These are phyloP conservation scores for Scaptomyza hsui DNA, from an alignment of 1,140 invertebrate species.

Conservation along the genomic window DNA sequence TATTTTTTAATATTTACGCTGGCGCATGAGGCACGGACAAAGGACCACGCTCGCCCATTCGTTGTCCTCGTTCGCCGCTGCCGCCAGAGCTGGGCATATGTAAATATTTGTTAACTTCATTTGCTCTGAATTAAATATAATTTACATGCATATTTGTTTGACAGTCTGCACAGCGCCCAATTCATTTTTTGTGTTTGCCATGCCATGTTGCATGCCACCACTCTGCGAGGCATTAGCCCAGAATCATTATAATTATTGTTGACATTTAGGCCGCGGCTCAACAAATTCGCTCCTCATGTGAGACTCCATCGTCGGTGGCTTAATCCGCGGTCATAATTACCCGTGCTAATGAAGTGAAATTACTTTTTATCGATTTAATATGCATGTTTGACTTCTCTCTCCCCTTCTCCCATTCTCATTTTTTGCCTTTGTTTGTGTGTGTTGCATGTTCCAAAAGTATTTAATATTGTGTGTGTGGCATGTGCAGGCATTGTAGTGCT, in stretches of 20 bases:
- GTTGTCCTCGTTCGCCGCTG: background rate
- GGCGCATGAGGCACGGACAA: constrained; percentile 10
- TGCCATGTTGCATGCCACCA: constrained; percentile 39
- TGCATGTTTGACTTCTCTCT: constrained; percentile 26
- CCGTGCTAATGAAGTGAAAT: constrained; percentile 74
- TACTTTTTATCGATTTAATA: constrained; percentile 66
- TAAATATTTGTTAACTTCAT: constrained; percentile 82
- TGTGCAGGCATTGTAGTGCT: constrained; percentile 21
- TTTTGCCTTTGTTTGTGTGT: background rate
- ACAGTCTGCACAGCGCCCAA: constrained; percentile 23
- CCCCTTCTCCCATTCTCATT: too few species aligned
- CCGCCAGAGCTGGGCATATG: constrained; percentile 40
- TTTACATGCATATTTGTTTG: constrained; percentile 79
- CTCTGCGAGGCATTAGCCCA: constrained; percentile 49
- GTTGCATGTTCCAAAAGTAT: constrained; percentile 17
- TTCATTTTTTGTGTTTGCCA: constrained; percentile 45
- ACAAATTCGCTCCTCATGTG: constrained; percentile 20
- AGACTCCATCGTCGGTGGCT: constrained; percentile 9
- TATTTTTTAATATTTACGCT: constrained; percentile 41
- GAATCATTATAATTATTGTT: constrained; percentile 71
- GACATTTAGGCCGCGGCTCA: constrained; percentile 62
- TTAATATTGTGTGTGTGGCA: constrained; percentile 10
- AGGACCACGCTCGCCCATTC: background rate
- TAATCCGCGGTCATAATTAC: constrained; percentile 64
- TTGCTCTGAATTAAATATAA: constrained; percentile 81